Base-by-base conservation (phyloP, 1,140 invertebrate species). In the Cecropterus lyciades region DNA sequence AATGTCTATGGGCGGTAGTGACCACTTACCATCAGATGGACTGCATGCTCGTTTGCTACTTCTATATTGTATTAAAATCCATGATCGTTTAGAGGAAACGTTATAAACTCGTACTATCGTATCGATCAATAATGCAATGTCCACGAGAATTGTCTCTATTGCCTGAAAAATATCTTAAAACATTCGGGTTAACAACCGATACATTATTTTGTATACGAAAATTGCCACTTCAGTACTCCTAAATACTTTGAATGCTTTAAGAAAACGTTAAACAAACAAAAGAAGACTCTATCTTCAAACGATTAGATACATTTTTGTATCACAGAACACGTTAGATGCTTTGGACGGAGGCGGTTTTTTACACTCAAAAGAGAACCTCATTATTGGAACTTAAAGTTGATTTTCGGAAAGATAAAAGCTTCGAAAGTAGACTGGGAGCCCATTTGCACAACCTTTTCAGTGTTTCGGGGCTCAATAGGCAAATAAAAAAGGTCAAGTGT, bases 391-490 rank as follows among this genome's bases (percentile, higher is more conserved):
- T 52, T 33, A 52, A 52, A 24, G 13, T 10, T 9, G 3, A 52
- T 30, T 52, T 33, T 52, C 4, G 27, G 15, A 8, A 30, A 8
- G 7, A n/a, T n/a, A 14, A 0, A 1, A 14, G 13, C 13, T 46
- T 14, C 7, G 40, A 43, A 24, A 14, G n/a, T 10, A 24, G 56
- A 46, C 20, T 68, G 33, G 57, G 33, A 63, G n/a, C 57, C 57
- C 52, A 68, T 55, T 68, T 68, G 53, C 51, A 60, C 46, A 64
- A 69, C 67, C 59, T 69, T 69, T 69, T 69, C 53, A 69, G 67
- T 52, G 59, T 69, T 69, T 63, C 45, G 67, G 60, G 46, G 62
- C 67, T 69, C 60, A 69, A 69, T 69, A 69, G 67, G 59, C 59
- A 63, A 69, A 69, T 69, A 69, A 69, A 69, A 69, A 63, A 56